These are phyloP conservation scores for Eclectus roratus DNA, from an alignment of 2,113 vertebrate genomes.

Conservation along the genomic window DNA sequence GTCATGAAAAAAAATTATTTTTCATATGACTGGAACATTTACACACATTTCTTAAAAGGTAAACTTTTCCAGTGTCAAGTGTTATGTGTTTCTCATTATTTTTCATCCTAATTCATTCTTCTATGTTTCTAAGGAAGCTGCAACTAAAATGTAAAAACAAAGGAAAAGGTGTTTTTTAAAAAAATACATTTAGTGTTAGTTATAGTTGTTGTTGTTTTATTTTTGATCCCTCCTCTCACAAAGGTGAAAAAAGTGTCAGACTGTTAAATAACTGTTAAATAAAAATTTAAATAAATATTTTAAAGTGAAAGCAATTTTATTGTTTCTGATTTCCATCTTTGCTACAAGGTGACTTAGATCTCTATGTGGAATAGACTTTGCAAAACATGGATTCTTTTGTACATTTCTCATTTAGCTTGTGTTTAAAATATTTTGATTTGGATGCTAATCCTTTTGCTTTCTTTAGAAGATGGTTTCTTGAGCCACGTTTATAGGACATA, in stretches of 20 bases:
- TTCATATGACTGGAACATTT: background rate
- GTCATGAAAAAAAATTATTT: background rate
- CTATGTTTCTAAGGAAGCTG: background rate
- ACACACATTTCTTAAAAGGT: background rate
- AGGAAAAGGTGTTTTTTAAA: accelerated
- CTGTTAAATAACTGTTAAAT: background rate
- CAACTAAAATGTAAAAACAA: background rate
- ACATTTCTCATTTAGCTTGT: background rate
- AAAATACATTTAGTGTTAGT: background rate
- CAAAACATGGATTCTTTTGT: background rate
- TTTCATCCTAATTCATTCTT: background rate
- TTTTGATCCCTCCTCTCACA: background rate
- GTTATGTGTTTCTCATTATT: background rate
- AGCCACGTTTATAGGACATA: background rate
- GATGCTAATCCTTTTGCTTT: background rate
- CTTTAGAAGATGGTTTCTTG: background rate
- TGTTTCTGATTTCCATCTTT: background rate
- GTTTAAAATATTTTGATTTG: background rate
- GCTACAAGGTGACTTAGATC: background rate
- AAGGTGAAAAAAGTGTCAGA: background rate
- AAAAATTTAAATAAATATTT: background rate
- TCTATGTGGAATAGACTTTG: background rate
- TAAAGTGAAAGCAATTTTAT: background rate
- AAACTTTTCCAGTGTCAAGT: background rate
- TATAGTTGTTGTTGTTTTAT: background rate